These are phyloP conservation scores for Anastatus disparis DNA, from an alignment of 1,140 invertebrate genomes.

Conservation along the genomic window DNA sequence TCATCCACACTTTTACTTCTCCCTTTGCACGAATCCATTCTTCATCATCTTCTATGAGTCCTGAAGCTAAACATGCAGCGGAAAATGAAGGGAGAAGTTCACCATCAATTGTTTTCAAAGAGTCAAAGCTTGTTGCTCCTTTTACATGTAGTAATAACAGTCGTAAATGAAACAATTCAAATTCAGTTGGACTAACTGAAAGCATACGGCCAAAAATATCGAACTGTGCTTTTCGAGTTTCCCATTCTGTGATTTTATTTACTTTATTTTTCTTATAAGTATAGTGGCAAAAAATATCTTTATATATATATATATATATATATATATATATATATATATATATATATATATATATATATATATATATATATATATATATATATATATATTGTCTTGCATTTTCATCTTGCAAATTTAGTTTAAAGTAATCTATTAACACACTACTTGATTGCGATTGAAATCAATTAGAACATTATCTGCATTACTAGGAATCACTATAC, in stretches of 20 bases:
- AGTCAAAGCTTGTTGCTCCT: slow-evolving; percentile 52
- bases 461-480: neutral
- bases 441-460: neutral
- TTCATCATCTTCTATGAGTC: too few relatives aligned
- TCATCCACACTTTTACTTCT: too few relatives aligned
- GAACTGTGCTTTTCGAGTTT: slow-evolving; percentile 5
- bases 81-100: slow-evolving; percentile 45
- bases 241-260: neutral
- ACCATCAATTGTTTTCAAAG: slow-evolving; percentile 54
- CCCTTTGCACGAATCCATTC: too few relatives aligned
- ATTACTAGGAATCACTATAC: too few relatives aligned
- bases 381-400: slow-evolving; percentile 8
- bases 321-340: too few relatives aligned
- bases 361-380: slow-evolving; percentile 12
- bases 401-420: slow-evolving; percentile 18
- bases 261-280: too few relatives aligned
- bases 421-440: too few relatives aligned
- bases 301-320: slow-evolving; percentile 1
- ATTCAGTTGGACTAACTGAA: slow-evolving; percentile 47
- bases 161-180: too few relatives aligned
- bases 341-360: slow-evolving; percentile 15
- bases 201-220: slow-evolving; percentile 33
- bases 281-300: too few relatives aligned
- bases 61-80: slow-evolving; percentile 52
- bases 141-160: too few relatives aligned